Evolutionary conservation across 2,888 invertebrate species (phyloP).

Genomic region (Lamellibrachia columna): DNA sequence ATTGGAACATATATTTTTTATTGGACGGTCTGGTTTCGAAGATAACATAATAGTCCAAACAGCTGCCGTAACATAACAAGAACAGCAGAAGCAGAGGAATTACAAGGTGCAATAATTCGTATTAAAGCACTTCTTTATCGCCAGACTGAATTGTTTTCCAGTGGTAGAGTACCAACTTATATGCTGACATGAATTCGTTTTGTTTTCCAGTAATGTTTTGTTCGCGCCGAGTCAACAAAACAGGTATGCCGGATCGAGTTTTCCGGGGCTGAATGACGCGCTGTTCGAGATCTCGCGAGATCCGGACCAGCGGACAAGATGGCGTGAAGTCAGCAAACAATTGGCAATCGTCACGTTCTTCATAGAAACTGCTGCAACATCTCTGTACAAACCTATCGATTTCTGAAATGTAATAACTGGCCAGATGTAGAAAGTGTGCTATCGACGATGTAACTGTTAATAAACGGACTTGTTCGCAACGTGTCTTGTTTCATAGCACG

Average conservation of each 20-base stretch:
- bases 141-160: too few species aligned
- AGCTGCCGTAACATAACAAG: too few species aligned
- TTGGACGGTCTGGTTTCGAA: too few species aligned
- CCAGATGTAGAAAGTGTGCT: neutral
- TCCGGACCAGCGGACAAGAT: slow-evolving; percentile 17
- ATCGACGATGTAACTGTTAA: neutral
- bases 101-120: too few species aligned
- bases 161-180: too few species aligned
- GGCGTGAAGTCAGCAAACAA: slow-evolving; percentile 29
- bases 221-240: slow-evolving; percentile 59
- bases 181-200: neutral
- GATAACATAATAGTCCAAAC: too few species aligned
- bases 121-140: too few species aligned
- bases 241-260: slow-evolving; percentile 55
- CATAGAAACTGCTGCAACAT: slow-evolving; percentile 28
- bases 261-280: slow-evolving; percentile 57
- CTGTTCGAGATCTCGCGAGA: slow-evolving; percentile 51
- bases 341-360: slow-evolving; percentile 28
- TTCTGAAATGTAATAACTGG: neutral
- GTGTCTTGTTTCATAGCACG: neutral
- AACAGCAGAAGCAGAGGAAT: too few species aligned
- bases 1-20: too few species aligned
- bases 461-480: neutral
- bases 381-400: slow-evolving; percentile 2
- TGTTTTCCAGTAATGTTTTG: slow-evolving; percentile 53